A percentile compares a stretch with the other conserved stretches of the same genome.
phyloP scores from a whole-genome alignment of 2,888 invertebrate species.

The Synanthedon formicaeformis region DNA sequence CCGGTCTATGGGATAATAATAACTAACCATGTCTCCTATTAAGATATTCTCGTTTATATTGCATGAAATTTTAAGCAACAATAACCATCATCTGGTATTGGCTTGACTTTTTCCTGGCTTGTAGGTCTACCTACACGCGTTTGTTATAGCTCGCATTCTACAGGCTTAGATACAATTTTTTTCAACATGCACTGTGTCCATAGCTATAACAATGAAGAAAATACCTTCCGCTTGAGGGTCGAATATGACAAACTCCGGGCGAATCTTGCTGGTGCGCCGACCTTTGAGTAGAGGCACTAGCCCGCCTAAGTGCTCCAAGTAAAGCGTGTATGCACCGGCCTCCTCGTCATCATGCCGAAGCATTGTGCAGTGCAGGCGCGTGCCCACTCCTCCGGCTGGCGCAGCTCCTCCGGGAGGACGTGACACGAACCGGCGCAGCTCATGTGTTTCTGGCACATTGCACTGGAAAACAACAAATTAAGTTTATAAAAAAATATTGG shows the following conservation, averaged over 20 bases:
- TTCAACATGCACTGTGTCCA: no score
- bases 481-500: background rate
- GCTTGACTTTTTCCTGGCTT: no score
- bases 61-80: no score
- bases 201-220: no score
- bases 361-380: slow-evolving; percentile 97
- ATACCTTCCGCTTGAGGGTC: slow-evolving; percentile 88
- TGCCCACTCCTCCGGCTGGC: slow-evolving; percentile 67
- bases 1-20: no score
- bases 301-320: slow-evolving; percentile 96
- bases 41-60: no score
- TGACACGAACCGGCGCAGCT: slow-evolving; percentile 92
- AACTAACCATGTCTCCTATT: no score
- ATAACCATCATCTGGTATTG: no score
- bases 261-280: slow-evolving; percentile 93
- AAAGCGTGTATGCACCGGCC: slow-evolving; percentile 86
- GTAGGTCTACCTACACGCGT: no score
- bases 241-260: slow-evolving; percentile 98
- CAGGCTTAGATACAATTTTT: no score
- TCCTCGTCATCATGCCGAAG: slow-evolving; percentile 90
- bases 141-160: no score
- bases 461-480: slow-evolving; percentile 70
- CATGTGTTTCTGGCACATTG: slow-evolving; percentile 91
- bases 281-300: slow-evolving; percentile 96
- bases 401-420: slow-evolving; percentile 75